A percentile compares a stretch with the other conserved stretches of the same genome.
phyloP scores from a whole-genome alignment of 2,113 vertebrate species.

The Ceyx cyanopectus region DNA sequence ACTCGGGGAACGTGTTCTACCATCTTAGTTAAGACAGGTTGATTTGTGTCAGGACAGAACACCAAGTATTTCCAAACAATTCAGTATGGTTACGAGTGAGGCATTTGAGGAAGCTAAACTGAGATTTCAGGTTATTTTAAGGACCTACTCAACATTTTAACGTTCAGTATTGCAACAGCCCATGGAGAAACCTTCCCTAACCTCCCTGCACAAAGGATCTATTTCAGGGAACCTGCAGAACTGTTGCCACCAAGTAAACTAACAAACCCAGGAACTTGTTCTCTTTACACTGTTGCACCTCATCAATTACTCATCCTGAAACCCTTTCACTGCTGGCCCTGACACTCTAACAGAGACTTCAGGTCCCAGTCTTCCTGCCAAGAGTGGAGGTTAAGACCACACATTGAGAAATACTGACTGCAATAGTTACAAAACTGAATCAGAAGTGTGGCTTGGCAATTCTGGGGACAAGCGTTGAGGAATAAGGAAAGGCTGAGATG shows the following conservation, averaged over 20 bases:
- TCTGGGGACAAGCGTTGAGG: background rate
- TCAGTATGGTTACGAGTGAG: background rate
- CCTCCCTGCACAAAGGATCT: accelerated
- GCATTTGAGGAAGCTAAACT: background rate
- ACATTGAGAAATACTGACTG: background rate
- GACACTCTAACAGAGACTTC: background rate
- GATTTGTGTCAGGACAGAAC: background rate
- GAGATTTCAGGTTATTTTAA: background rate
- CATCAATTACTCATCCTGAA: background rate
- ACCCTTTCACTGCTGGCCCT: background rate
- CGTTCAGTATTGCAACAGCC: accelerated
- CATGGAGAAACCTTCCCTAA: background rate
- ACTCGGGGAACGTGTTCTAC: background rate
- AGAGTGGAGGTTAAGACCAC: background rate
- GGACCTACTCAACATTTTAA: background rate
- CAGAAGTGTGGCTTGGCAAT: background rate
- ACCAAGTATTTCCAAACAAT: background rate
- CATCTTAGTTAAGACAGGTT: background rate
- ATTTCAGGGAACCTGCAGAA: background rate
- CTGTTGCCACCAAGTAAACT: background rate
- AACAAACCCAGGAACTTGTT: background rate
- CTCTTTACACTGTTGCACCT: background rate
- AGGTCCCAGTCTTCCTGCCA: background rate
- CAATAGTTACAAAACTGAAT: background rate
- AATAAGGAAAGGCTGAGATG: background rate